Conservation (phyloP, 1,140 invertebrate species). For the Hylyphantes graminicola region DNA sequence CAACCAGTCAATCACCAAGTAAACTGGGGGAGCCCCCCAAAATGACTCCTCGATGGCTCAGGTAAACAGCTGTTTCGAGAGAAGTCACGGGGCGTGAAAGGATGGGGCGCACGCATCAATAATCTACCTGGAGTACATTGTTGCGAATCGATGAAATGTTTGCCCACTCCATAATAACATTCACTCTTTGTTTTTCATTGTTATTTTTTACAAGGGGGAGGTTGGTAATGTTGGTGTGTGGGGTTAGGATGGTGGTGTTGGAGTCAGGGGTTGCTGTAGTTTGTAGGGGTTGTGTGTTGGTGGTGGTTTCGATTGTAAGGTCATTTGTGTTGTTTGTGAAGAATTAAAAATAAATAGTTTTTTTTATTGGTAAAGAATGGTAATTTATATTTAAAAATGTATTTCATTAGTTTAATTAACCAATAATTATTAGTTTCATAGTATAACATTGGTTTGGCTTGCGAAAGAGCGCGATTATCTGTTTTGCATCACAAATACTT, state of each 20-base stretch:
- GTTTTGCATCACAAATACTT: too few relatives aligned
- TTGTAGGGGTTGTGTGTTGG: neutral
- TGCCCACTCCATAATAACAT: slow-evolving; percentile 9
- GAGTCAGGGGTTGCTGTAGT: neutral
- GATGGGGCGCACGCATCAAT: slow-evolving; percentile 3
- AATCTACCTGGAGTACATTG: slow-evolving; percentile 39
- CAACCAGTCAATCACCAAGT: too few relatives aligned
- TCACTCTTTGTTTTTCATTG: slow-evolving; percentile 18
- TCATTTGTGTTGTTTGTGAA: too few relatives aligned
- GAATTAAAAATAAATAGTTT: too few relatives aligned
- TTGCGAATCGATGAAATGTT: slow-evolving; percentile 53
- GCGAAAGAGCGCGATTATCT: too few relatives aligned
- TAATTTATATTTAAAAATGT: too few relatives aligned
- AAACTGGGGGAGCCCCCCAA: too few relatives aligned
- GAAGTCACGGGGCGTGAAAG: slow-evolving; percentile 7
- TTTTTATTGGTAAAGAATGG: too few relatives aligned
- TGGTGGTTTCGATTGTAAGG: too few relatives aligned
- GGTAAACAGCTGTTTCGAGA: slow-evolving; percentile 13
- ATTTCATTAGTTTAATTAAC: too few relatives aligned
- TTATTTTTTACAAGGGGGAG: slow-evolving; percentile 35
- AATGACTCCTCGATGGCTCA: neutral
- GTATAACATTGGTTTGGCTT: too few relatives aligned
- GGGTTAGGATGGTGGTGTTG: slow-evolving; percentile 3
- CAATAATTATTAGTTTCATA: too few relatives aligned
- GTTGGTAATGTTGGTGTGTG: neutral